These are phyloP conservation scores for Phenganax marumi DNA, from an alignment of 92 coral and sea anemone genomes.

Conservation along the genomic window DNA sequence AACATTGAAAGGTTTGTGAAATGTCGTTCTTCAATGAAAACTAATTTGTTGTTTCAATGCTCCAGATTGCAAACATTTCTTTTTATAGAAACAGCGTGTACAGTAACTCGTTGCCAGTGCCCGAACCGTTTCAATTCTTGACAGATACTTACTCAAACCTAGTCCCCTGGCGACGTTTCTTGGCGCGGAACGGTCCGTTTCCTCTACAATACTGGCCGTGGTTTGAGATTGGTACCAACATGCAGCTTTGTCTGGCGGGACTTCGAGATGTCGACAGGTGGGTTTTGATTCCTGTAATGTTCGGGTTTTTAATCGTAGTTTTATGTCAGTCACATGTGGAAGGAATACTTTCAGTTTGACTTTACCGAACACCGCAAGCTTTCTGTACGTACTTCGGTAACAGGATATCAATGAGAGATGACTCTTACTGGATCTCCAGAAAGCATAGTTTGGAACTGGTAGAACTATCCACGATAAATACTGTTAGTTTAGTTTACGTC, in stretches of 20 bases:
- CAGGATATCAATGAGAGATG: no score
- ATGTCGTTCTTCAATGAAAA: not conserved
- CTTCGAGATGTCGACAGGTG: slow-evolving; percentile 91
- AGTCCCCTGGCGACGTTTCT: slow-evolving; percentile 89
- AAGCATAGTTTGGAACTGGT: no score
- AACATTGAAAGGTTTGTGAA: slow-evolving; percentile 64
- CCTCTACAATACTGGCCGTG: slow-evolving; percentile 94
- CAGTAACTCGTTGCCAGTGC: slow-evolving; percentile 68
- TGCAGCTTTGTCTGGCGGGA: slow-evolving; percentile 93
- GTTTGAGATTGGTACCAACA: slow-evolving; percentile 82
- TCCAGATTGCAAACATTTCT: not conserved
- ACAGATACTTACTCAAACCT: slow-evolving; percentile 56
- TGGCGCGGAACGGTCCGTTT: slow-evolving; percentile 82
- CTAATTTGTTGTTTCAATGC: not conserved
- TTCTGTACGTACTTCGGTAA: no score
- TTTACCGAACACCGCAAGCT: no score
- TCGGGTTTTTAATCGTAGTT: not conserved
- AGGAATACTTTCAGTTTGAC: no score
- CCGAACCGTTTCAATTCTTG: slow-evolving; percentile 72
- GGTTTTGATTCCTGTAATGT: not conserved
- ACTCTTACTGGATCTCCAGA: no score
- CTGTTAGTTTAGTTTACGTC: not conserved
- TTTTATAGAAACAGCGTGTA: slow-evolving; percentile 66
- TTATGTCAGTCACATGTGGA: not conserved
- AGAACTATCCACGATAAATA: no score